Evolutionary conservation across 2,888 invertebrate genomes (phyloP).

Genomic region (Temnothorax ravouxi): DNA sequence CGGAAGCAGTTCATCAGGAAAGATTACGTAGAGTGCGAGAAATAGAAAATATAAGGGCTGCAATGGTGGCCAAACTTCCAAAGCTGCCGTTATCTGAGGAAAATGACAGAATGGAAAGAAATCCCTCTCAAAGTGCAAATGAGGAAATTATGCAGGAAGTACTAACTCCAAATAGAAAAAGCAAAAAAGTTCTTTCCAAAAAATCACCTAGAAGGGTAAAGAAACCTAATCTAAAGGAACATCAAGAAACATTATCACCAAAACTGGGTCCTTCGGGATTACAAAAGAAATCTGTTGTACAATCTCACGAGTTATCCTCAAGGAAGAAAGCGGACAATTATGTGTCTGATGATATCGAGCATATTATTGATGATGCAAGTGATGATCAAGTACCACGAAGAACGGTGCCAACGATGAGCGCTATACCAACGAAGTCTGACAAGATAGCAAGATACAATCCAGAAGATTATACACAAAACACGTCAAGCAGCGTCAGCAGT

Average conservation of each 20-base stretch:
- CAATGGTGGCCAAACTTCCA: constrained; percentile 83
- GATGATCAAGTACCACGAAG: constrained; percentile 68
- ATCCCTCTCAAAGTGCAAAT: constrained; percentile 46
- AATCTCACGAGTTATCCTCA: neutral
- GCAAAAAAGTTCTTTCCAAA: constrained; percentile 64
- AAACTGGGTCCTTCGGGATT: constrained; percentile 15
- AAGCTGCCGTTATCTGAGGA: constrained; percentile 55
- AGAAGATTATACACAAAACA: constrained; percentile 79
- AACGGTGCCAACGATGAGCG: constrained; percentile 70
- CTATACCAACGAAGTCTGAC: constrained; percentile 73
- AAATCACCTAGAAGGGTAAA: constrained; percentile 72
- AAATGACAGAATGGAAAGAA: constrained; percentile 30
- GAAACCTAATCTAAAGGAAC: constrained; percentile 71
- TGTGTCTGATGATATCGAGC: neutral
- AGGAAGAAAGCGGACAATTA: neutral
- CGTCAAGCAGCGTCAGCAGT: constrained; percentile 76
- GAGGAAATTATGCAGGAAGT: constrained; percentile 19
- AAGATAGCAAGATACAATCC: constrained; percentile 81
- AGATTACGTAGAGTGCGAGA: constrained; percentile 84
- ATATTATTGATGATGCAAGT: constrained; percentile 2
- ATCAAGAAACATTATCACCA: neutral
- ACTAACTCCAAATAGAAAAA: constrained; percentile 61
- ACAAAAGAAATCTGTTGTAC: constrained; percentile 20
- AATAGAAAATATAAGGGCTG: constrained; percentile 86
- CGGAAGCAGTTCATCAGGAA: constrained; percentile 73